Conservation (phyloP, 2,888 invertebrate genomes). For the Eueremaeus valkanovi region DNA sequence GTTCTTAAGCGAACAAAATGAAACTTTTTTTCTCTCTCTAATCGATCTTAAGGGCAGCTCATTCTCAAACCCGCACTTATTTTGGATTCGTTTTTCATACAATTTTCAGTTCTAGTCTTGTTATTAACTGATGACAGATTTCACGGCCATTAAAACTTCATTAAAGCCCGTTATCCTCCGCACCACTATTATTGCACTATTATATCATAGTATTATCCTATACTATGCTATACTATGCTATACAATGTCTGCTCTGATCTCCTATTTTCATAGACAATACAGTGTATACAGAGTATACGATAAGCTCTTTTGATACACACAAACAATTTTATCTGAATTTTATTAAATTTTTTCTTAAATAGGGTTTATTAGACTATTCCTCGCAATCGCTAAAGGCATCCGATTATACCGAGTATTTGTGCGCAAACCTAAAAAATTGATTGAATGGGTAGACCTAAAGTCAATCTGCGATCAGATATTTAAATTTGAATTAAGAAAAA, state of each 20-base stretch:
- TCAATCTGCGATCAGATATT: too few relatives aligned
- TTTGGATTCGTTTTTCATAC: neutral
- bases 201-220: too few relatives aligned
- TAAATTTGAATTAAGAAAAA: too few relatives aligned
- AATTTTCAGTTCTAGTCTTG: neutral
- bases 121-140: neutral
- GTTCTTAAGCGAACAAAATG: too few relatives aligned
- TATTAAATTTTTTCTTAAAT: neutral
- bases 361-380: neutral
- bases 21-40: too few relatives aligned
- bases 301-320: neutral
- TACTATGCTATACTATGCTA: too few relatives aligned
- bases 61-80: neutral
- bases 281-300: neutral
- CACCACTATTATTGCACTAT: neutral
- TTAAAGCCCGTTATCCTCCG: constrained; percentile 8
- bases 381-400: neutral
- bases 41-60: neutral
- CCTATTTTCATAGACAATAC: too few relatives aligned
- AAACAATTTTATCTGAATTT: constrained; percentile 13
- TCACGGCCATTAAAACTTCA: constrained; percentile 22
- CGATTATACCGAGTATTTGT: neutral
- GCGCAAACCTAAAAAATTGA: too few relatives aligned
- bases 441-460: too few relatives aligned
- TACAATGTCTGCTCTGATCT: too few relatives aligned